Conservation (phyloP, 2,888 invertebrate species). For the Idaea biselata region DNA sequence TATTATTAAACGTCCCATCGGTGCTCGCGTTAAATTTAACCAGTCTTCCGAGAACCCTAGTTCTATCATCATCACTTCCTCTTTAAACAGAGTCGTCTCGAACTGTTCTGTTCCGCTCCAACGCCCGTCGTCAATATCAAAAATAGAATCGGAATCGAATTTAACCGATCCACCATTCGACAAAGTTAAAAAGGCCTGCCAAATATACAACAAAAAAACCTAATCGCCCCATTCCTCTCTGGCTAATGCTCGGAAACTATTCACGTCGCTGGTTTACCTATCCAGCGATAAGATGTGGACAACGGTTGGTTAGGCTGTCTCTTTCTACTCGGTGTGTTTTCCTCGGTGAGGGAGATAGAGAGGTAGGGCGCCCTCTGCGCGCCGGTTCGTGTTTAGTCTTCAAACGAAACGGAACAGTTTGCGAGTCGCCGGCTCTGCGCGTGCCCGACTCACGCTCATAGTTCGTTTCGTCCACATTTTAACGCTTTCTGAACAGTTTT, state of each 20-base stretch:
- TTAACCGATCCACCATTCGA: constrained; percentile 45
- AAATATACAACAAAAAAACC: constrained; percentile 68
- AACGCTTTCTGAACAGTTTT: constrained; percentile 56
- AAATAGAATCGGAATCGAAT: constrained; percentile 65
- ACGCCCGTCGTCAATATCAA: constrained; percentile 47
- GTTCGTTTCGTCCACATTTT: constrained; percentile 69
- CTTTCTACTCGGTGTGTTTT: constrained; percentile 49
- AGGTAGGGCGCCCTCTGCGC: constrained; percentile 72
- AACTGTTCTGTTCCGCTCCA: constrained; percentile 44
- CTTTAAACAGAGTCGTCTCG: constrained; percentile 44
- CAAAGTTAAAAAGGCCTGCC: constrained; percentile 67
- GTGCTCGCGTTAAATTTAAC: constrained; percentile 41
- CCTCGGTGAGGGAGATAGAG: constrained; percentile 66
- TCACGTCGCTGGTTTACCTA: constrained; percentile 71
- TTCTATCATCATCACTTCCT: constrained; percentile 49
- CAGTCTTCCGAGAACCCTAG: constrained; percentile 50
- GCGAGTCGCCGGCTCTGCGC: constrained; percentile 78
- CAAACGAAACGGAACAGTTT: constrained; percentile 74
- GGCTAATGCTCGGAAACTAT: constrained; percentile 70
- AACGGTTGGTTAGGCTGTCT: constrained; percentile 55
- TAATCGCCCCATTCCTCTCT: constrained; percentile 67
- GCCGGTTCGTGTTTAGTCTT: constrained; percentile 68
- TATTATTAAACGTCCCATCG: constrained; percentile 33
- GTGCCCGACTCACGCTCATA: constrained; percentile 67
- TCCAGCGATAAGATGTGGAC: constrained; percentile 72